phyloP scores from a whole-genome alignment of 2,888 invertebrate genomes.

The Chaetogeoica ovagalla region DNA sequence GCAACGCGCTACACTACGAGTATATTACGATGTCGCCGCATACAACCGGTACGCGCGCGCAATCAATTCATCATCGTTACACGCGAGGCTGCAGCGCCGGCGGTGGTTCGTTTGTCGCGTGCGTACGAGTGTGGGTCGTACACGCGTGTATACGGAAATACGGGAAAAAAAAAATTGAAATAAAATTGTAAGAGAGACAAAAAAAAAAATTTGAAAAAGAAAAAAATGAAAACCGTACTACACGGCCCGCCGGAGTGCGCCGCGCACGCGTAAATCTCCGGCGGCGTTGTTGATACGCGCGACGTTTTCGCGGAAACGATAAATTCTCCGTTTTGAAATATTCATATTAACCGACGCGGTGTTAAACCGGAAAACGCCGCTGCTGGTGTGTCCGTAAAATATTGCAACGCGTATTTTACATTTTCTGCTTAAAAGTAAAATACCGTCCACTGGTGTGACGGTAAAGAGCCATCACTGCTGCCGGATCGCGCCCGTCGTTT shows the following conservation, averaged over 20 bases:
- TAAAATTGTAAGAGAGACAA: background rate
- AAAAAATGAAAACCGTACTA: too few relatives aligned
- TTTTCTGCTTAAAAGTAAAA: too few relatives aligned
- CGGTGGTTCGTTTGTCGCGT: background rate
- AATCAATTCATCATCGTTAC: slow-evolving; percentile 45
- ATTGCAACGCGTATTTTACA: too few relatives aligned
- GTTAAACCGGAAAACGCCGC: slow-evolving; percentile 18
- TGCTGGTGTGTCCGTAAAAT: background rate
- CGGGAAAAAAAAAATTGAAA: too few relatives aligned
- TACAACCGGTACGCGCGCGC: slow-evolving; percentile 15
- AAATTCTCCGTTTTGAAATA: slow-evolving; percentile 44
- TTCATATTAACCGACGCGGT: slow-evolving; percentile 32
- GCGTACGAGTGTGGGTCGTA: background rate
- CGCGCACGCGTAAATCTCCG: slow-evolving; percentile 34
- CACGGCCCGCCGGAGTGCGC: too few relatives aligned
- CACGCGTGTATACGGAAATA: background rate
- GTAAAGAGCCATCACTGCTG: too few relatives aligned
- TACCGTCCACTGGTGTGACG: too few relatives aligned
- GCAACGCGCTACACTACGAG: too few relatives aligned
- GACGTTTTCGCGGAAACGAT: slow-evolving; percentile 46
- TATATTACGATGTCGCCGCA: background rate
- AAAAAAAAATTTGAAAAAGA: background rate
- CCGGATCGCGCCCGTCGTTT: too few relatives aligned
- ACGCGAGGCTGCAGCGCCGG: too few relatives aligned
- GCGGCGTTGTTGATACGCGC: background rate